These are phyloP conservation scores for Callopanchax toddi DNA, from an alignment of 2,113 vertebrate species.

Conservation along the genomic window DNA sequence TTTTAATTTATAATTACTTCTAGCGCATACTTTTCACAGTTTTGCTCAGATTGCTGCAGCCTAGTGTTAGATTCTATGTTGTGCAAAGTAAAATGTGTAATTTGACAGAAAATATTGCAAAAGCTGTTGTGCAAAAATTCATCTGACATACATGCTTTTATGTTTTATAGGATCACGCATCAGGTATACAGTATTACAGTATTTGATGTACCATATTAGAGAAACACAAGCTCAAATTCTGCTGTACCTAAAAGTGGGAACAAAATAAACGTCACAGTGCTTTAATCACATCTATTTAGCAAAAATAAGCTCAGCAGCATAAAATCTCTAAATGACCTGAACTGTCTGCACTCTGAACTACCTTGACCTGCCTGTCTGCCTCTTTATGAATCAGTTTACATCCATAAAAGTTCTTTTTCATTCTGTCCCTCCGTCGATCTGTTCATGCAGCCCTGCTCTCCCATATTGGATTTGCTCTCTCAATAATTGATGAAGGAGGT, in stretches of 20 bases:
- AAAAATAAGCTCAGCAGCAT: neutral
- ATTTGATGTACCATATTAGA: too few species aligned
- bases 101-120: too few species aligned
- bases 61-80: neutral
- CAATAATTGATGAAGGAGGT: conserved; percentile 88
- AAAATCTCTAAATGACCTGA: neutral
- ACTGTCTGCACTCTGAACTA: neutral
- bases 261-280: neutral
- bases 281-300: neutral
- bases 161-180: too few species aligned
- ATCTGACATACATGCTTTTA: too few species aligned
- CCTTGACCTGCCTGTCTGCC: neutral
- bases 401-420: conserved; percentile 67
- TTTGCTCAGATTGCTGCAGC: conserved; percentile 2
- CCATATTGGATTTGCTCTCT: conserved; percentile 83
- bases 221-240: neutral
- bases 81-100: too few species aligned
- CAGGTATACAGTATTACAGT: too few species aligned
- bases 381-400: conserved; percentile 17
- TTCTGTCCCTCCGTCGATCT: conserved; percentile 55
- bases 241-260: neutral
- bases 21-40: conserved; percentile 6
- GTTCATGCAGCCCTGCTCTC: conserved; percentile 70
- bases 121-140: too few species aligned
- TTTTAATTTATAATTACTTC: conserved; percentile 27